phyloP scores from a whole-genome alignment of 2,888 invertebrate species.

The Conistra vaccinii region DNA sequence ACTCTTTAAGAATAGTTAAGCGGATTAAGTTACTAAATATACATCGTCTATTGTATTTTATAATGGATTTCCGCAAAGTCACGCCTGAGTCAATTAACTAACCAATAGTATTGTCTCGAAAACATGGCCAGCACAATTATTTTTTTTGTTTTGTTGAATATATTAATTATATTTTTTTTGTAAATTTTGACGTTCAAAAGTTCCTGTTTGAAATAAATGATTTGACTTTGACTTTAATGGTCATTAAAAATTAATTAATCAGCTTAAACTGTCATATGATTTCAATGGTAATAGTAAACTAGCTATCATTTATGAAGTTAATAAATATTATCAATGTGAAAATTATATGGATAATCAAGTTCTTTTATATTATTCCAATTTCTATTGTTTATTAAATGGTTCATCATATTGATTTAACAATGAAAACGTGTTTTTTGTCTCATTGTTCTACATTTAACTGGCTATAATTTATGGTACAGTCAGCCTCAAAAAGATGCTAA shows the following conservation, averaged over 20 bases:
- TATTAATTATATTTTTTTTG: no score
- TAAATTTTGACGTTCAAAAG: no score
- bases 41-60: no score
- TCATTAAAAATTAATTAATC: constrained; percentile 7
- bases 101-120: no score
- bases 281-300: constrained; percentile 1
- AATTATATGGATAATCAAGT: background rate
- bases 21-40: no score
- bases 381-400: background rate
- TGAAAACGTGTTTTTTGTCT: background rate
- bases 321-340: constrained; percentile 1
- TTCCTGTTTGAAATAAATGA: no score
- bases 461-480: background rate
- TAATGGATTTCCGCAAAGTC: no score
- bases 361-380: background rate
- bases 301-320: background rate
- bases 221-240: no score
- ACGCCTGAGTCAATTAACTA: no score
- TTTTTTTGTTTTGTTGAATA: no score
- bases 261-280: background rate
- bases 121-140: no score
- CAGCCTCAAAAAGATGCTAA: background rate
- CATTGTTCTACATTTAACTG: background rate
- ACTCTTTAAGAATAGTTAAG: no score
- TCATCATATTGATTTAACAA: background rate